Conservation (phyloP, 2,797 vertebrate genomes). For the Squalus acanthias region DNA sequence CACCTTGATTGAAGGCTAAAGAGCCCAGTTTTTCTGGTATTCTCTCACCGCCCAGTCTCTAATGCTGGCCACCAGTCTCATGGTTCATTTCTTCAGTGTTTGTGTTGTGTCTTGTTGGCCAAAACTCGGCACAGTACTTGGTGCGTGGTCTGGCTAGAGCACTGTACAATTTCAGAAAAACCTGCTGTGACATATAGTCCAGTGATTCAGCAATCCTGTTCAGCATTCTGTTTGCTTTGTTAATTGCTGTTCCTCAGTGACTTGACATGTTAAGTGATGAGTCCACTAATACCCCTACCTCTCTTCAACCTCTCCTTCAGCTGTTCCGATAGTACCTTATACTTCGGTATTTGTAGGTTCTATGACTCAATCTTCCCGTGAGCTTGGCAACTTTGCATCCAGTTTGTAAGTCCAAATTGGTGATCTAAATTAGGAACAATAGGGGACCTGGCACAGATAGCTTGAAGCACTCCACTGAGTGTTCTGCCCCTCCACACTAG, state of each 20-base stretch:
- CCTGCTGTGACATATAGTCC: neutral
- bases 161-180: neutral
- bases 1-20: neutral
- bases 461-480: neutral
- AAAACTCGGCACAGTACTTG: neutral
- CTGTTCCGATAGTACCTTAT: neutral
- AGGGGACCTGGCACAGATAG: neutral
- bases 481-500: neutral
- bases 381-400: neutral
- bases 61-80: neutral
- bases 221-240: neutral
- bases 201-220: neutral
- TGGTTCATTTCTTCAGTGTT: neutral
- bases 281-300: neutral
- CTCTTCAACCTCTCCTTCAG: neutral
- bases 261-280: neutral
- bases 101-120: neutral
- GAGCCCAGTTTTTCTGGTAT: neutral
- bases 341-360: neutral
- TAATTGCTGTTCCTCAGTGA: neutral
- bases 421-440: neutral
- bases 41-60: neutral
- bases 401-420: neutral
- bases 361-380: neutral
- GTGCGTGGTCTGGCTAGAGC: neutral